These are phyloP conservation scores for Mystacornis crossleyi DNA, from an alignment of 2,113 vertebrate genomes.

Conservation along the genomic window DNA sequence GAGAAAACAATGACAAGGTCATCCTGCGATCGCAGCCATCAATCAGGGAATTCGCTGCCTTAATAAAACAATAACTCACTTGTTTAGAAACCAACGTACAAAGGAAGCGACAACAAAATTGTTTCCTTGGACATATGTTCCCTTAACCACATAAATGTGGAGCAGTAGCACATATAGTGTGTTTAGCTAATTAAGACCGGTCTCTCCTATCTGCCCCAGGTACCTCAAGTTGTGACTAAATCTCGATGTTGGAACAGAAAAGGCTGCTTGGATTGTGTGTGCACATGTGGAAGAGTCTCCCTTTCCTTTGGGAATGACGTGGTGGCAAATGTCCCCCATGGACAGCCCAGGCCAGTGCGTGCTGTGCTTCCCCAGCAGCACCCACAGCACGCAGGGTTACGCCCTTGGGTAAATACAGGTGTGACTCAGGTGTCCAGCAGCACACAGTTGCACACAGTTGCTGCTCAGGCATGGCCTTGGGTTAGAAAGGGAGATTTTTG, in stretches of 20 bases:
- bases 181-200: slow-evolving; percentile 37
- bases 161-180: not conserved
- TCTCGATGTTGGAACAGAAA: not conserved
- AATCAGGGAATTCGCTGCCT: slow-evolving; percentile 23
- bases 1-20: slow-evolving; percentile 71
- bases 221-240: not conserved
- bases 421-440: not conserved
- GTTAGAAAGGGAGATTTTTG: not conserved
- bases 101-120: slow-evolving; percentile 30
- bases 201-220: not conserved
- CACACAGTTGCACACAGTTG: fast-evolving
- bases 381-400: not conserved
- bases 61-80: slow-evolving; percentile 57
- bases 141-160: slow-evolving; percentile 23
- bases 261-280: not conserved
- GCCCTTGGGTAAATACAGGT: not conserved
- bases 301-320: not conserved
- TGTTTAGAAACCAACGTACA: not conserved
- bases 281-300: not conserved
- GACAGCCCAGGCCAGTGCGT: not conserved
- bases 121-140: slow-evolving; percentile 51
- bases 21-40: slow-evolving; percentile 37
- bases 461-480: not conserved
- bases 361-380: not conserved
- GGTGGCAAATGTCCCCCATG: not conserved